These are phyloP conservation scores for Notiomystis cincta DNA, from an alignment of 2,113 vertebrate genomes.

Conservation along the genomic window DNA sequence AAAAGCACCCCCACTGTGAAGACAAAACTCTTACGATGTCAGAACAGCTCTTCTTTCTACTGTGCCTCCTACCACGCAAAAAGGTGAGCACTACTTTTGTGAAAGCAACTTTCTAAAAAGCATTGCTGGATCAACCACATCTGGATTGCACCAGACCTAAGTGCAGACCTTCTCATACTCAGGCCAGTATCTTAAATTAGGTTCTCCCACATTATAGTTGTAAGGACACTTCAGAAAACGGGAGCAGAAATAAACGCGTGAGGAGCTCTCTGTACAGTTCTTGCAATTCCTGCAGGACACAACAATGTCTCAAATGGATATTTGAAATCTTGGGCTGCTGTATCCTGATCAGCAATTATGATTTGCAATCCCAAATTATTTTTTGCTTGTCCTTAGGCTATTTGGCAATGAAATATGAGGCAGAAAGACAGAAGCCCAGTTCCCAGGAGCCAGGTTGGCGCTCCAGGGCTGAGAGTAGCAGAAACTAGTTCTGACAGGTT, in stretches of 20 bases:
- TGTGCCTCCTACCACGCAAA: neutral
- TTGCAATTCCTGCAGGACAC: neutral
- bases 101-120: neutral
- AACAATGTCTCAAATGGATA: neutral
- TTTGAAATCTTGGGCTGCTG: neutral
- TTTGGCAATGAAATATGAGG: neutral
- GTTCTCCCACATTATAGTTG: neutral
- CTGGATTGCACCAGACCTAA: neutral
- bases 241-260: neutral
- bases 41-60: neutral
- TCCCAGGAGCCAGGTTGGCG: conserved; percentile 34
- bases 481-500: conserved; percentile 54
- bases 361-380: neutral
- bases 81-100: neutral
- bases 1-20: neutral
- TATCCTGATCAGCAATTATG: neutral
- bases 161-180: neutral
- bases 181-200: neutral
- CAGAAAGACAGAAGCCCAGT: neutral
- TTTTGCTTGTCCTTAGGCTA: neutral
- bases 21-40: neutral
- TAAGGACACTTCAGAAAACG: neutral
- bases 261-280: neutral
- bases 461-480: conserved; percentile 35
- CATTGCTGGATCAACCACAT: neutral